Evolutionary conservation across 1,140 invertebrate genomes (phyloP).

Genomic region (Lepidurus apus): DNA sequence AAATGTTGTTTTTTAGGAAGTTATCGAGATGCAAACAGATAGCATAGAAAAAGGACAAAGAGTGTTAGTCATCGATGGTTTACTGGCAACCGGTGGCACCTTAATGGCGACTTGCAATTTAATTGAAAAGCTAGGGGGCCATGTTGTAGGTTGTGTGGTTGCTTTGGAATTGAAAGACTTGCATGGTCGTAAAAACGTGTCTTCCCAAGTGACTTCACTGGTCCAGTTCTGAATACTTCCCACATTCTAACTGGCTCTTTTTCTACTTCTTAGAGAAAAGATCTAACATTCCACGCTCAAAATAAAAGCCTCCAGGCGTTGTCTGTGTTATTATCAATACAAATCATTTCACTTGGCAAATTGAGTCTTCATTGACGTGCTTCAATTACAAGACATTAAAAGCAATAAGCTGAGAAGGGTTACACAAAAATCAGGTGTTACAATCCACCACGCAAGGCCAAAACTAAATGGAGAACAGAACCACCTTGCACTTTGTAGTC

Average conservation of each 20-base stretch:
- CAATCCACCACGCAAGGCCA: slow-evolving; percentile 72
- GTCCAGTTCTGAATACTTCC: slow-evolving; percentile 51
- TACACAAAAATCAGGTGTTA: slow-evolving; percentile 38
- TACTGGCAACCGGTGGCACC: slow-evolving; percentile 86
- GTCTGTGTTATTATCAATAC: slow-evolving; percentile 1
- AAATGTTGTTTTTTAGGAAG: no score
- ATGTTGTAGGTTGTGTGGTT: slow-evolving; percentile 67
- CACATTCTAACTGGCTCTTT: neutral
- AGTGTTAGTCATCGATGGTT: slow-evolving; percentile 88
- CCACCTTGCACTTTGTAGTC: slow-evolving; percentile 99
- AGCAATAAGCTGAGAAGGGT: slow-evolving; percentile 3
- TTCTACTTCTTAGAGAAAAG: no score
- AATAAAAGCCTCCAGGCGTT: neutral
- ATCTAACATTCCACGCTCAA: neutral
- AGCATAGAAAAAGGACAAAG: no score
- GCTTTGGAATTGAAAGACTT: slow-evolving; percentile 72
- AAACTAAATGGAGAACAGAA: slow-evolving; percentile 98
- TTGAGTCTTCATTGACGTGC: neutral
- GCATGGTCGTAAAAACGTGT: slow-evolving; percentile 62
- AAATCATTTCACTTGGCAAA: slow-evolving; percentile 13
- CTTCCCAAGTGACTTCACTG: slow-evolving; percentile 61
- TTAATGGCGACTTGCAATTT: slow-evolving; percentile 66
- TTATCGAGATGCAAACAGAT: slow-evolving; percentile 82
- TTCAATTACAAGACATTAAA: slow-evolving; percentile 19
- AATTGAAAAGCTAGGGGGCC: no score